Percentiles rank a stretch among this genome's conserved stretches.
These are phyloP conservation scores for Melipona quadrifasciata DNA, from an alignment of 1,140 invertebrate genomes.

Conservation along the genomic window DNA sequence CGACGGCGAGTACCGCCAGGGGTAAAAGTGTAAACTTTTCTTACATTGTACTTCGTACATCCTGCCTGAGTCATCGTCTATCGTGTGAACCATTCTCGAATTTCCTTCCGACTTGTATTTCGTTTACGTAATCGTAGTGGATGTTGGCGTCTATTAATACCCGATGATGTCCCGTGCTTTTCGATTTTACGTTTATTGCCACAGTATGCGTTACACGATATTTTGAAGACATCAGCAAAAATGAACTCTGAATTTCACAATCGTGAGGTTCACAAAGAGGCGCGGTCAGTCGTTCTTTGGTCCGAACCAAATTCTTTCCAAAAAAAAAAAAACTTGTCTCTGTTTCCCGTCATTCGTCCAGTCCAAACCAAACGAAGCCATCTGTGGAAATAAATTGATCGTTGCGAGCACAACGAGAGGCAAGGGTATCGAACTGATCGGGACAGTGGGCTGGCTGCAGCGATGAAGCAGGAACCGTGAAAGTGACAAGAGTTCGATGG, in stretches of 20 bases:
- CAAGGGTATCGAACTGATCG: background rate
- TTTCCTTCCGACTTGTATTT: background rate
- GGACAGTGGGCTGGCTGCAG: background rate
- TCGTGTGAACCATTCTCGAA: conserved; percentile 16
- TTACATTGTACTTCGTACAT: background rate
- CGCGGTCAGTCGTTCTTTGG: no score
- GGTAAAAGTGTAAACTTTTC: conserved; percentile 4
- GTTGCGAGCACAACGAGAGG: background rate
- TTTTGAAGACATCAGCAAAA: no score
- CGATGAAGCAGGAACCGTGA: background rate
- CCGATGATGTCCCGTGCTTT: no score
- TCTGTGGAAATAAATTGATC: background rate
- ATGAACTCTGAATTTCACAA: no score
- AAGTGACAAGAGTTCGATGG: conserved; percentile 7
- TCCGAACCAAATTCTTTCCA: no score
- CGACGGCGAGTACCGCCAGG: background rate
- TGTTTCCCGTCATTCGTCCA: background rate
- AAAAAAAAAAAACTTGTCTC: no score
- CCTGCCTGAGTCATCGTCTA: no score
- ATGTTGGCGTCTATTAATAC: background rate
- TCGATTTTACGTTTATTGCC: background rate
- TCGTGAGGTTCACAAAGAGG: no score
- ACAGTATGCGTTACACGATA: no score
- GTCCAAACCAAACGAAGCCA: background rate
- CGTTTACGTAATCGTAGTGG: background rate